Conservation (phyloP, 1,140 invertebrate species). For the Centruroides sculpturatus region DNA sequence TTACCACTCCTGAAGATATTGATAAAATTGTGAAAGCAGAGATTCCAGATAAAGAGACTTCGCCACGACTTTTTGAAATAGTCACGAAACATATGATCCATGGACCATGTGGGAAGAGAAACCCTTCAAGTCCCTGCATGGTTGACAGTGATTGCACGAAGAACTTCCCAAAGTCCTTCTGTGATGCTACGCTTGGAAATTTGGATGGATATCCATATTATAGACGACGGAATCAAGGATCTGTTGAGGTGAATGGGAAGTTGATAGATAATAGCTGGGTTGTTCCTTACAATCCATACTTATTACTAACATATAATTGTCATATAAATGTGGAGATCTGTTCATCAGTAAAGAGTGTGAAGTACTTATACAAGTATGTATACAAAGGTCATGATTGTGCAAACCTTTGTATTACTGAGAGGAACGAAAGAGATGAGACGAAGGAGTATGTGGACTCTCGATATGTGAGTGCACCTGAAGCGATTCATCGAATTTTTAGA, state of each 20-base stretch:
- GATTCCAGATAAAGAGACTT: constrained; percentile 18
- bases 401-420: constrained; percentile 9
- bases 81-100: too few relatives aligned
- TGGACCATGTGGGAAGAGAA: constrained; percentile 27
- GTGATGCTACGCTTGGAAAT: neutral
- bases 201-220: constrained; percentile 10
- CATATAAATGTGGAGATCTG: too few relatives aligned
- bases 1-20: constrained; percentile 1
- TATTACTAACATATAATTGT: too few relatives aligned
- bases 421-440: constrained; percentile 16
- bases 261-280: too few relatives aligned
- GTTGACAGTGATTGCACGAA: constrained; percentile 9
- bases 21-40: constrained; percentile 13
- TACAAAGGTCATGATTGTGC: constrained; percentile 25
- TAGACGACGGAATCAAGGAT: constrained; percentile 9
- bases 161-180: constrained; percentile 11
- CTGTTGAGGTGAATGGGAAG: too few relatives aligned
- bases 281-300: too few relatives aligned
- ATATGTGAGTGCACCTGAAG: too few relatives aligned
- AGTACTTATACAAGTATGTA: constrained; percentile 26
- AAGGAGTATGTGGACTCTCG: constrained; percentile 10
- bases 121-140: constrained; percentile 11
- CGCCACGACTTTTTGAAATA: constrained; percentile 27
- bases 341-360: too few relatives aligned
- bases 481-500: too few relatives aligned